Percentiles rank a stretch among this genome's conserved stretches.
Conservation (phyloP, 2,113 vertebrate species). For the Delphinus delphis region DNA sequence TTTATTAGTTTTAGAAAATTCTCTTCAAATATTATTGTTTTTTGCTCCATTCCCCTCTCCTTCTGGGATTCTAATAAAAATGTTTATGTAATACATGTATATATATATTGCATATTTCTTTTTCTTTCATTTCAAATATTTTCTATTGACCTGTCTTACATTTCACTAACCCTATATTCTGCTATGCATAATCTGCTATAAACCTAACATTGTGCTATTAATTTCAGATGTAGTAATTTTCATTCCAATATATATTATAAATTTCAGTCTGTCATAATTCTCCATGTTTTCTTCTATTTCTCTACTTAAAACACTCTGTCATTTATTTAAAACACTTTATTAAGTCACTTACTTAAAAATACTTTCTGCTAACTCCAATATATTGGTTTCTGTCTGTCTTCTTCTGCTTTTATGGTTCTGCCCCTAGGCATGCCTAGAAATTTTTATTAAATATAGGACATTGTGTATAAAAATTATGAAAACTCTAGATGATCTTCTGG, state of each 20-base stretch:
- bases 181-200: neutral
- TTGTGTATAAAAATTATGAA: neutral
- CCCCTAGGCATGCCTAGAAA: neutral
- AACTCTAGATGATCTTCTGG: neutral
- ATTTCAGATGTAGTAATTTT: neutral
- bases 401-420: neutral
- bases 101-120: neutral
- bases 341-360: neutral
- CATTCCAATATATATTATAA: neutral
- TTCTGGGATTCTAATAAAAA: neutral
- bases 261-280: neutral
- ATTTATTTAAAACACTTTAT: neutral
- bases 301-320: neutral
- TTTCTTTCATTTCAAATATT: neutral
- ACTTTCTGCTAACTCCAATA: neutral
- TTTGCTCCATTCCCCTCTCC: neutral
- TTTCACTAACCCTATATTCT: neutral
- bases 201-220: neutral
- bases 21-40: neutral
- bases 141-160: neutral
- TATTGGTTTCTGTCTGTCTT: neutral
- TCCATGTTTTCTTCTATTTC: neutral
- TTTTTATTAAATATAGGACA: neutral
- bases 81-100: neutral
- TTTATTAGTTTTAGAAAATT: neutral